Base-by-base conservation (phyloP, 2,888 invertebrate species). In the Platypus cylindrus region DNA sequence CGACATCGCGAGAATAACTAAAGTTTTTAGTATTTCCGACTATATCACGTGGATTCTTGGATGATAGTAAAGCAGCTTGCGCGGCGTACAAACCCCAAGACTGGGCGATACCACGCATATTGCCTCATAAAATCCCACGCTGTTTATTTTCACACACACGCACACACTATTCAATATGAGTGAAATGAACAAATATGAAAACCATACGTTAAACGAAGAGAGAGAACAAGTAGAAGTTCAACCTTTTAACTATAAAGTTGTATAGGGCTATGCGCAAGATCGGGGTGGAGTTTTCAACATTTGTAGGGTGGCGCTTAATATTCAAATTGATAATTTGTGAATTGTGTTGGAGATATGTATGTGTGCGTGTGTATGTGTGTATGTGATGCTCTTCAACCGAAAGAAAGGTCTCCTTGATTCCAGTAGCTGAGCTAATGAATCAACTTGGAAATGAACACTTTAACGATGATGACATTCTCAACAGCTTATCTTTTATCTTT, bases 91-190 rank as follows among this genome's bases (percentile, higher is more conserved):
- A 59, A 56, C 64, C 65, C 64, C 58, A 61, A 60, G 56, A 59
- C 60, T 59, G 55, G 55, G 56, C 59, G 56, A 59, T 56, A 54
- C 60, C 67, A 67, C 68, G 65, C 66, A 67, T 67, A 37, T 68
- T 67, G 68, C 68, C 68, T 67, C 66, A 63, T 65, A 66, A 64
- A 36, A 40, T 40, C 38, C 43, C 43, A 43, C 38, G 38, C 36
- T 41, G 36, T 38, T 41, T 37, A 37, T 24, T 30, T 30, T 38
- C 18, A 33, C 30, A 38, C 26, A 31, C n/a, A n/a, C n/a, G n/a
- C n/a, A n/a, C n/a, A n/a, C n/a, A n/a, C n/a, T n/a, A n/a, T n/a
- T n/a, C n/a, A n/a, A n/a, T n/a, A n/a, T n/a, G n/a, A n/a, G n/a
- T n/a, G n/a, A n/a, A n/a, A n/a, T n/a, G n/a, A n/a, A n/a, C n/a